Evolutionary conservation across 2,113 vertebrate species (phyloP).

Genomic region (Salvelinus sp.): DNA sequence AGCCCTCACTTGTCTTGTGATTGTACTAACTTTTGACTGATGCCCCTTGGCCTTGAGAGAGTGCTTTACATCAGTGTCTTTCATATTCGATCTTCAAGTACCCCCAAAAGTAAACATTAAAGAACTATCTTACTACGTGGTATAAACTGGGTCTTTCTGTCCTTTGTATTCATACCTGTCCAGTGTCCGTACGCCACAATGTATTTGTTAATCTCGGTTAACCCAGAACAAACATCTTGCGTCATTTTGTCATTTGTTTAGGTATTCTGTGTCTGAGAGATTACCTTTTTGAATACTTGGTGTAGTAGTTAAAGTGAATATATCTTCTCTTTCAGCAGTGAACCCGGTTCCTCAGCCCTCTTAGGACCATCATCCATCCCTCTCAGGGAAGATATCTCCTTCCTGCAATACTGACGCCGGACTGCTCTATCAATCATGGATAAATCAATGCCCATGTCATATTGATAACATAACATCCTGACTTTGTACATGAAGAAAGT

Average conservation of each 20-base stretch:
- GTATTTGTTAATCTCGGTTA: too few species aligned
- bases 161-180: too few species aligned
- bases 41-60: not conserved
- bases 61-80: not conserved
- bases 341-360: conserved; percentile 54
- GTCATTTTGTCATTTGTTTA: not conserved
- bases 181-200: too few species aligned
- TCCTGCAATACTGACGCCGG: conserved; percentile 2
- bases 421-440: not conserved
- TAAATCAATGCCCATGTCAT: not conserved
- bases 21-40: not conserved
- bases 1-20: not conserved
- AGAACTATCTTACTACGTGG: too few species aligned
- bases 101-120: too few species aligned
- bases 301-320: not conserved
- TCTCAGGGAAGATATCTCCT: conserved; percentile 5
- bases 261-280: too few species aligned
- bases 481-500: too few species aligned
- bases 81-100: too few species aligned
- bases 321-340: conserved; percentile 32
- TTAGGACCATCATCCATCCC: conserved; percentile 33
- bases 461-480: not conserved
- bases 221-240: too few species aligned
- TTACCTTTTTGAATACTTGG: too few species aligned
- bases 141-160: too few species aligned